Evolutionary conservation across 2,797 vertebrate genomes (phyloP).

Genomic region (Esox lucius): DNA sequence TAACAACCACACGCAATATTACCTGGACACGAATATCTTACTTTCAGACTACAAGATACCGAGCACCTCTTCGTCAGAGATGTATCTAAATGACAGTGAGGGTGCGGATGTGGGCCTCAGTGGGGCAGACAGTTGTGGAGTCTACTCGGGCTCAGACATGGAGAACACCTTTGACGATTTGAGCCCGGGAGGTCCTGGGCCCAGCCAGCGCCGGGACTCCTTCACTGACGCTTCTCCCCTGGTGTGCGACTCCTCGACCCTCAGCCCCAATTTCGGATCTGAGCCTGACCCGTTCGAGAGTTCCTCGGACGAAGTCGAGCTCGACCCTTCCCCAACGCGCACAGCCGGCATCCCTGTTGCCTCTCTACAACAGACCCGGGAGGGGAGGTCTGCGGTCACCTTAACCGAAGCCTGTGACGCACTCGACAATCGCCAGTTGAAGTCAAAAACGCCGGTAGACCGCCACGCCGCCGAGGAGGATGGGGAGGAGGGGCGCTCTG

Average conservation of each 20-base stretch:
- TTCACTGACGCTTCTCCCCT: constrained; percentile 60
- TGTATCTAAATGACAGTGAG: constrained; percentile 56
- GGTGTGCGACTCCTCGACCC: constrained; percentile 74
- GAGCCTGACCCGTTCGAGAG: constrained; percentile 83
- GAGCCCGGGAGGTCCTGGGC: constrained; percentile 57
- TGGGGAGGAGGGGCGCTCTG: not conserved
- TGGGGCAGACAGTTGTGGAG: constrained; percentile 57
- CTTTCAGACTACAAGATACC: constrained; percentile 52
- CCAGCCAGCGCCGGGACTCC: constrained; percentile 51
- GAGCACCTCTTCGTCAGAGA: constrained; percentile 65
- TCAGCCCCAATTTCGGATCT: constrained; percentile 75
- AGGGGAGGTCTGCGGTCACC: constrained; percentile 13
- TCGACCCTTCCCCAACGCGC: constrained; percentile 58
- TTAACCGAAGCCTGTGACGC: constrained; percentile 24
- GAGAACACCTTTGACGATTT: constrained; percentile 75
- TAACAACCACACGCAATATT: constrained; percentile 20
- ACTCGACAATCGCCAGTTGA: constrained; percentile 25
- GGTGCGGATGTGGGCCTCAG: constrained; percentile 55
- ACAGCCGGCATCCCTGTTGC: constrained; percentile 34
- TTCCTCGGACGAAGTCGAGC: constrained; percentile 84
- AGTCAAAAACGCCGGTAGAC: constrained; percentile 17
- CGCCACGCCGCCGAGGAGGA: not conserved
- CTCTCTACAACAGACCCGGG: constrained; percentile 8
- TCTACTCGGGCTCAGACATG: constrained; percentile 69
- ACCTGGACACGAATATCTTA: constrained; percentile 46